Percentiles rank a stretch among this genome's conserved stretches.
Conservation (phyloP, 2,888 invertebrate species). For the Erynnis tages region DNA sequence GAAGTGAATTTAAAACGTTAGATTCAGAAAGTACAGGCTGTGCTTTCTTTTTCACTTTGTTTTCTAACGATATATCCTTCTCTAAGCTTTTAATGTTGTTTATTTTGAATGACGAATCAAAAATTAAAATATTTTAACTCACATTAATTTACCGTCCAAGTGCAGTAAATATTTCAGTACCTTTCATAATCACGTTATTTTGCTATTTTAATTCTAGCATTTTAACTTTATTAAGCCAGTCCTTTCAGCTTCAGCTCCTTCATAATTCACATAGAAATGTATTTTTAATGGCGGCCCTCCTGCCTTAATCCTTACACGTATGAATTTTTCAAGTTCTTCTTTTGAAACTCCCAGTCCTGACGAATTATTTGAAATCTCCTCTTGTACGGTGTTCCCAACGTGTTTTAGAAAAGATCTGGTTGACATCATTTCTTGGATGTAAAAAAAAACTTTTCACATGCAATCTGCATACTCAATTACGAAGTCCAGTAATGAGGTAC, state of each 20-base stretch:
- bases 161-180: neutral
- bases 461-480: slow-evolving; percentile 57
- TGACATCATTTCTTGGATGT: slow-evolving; percentile 30
- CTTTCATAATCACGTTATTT: neutral
- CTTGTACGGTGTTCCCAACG: slow-evolving; percentile 29
- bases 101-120: no score
- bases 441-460: slow-evolving; percentile 43
- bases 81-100: no score
- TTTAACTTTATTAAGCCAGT: neutral
- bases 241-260: slow-evolving; percentile 19
- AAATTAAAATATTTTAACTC: no score
- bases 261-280: slow-evolving; percentile 13
- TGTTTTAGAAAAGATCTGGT: slow-evolving; percentile 32
- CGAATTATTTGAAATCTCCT: slow-evolving; percentile 32
- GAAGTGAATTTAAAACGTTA: no score
- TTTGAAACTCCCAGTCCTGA: slow-evolving; percentile 22
- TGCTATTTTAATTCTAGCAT: neutral
- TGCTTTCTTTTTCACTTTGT: no score
- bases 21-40: no score
- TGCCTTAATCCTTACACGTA: slow-evolving; percentile 14
- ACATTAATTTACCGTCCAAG: no score
- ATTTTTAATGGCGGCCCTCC: slow-evolving; percentile 24
- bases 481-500: slow-evolving; percentile 60
- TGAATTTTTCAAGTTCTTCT: slow-evolving; percentile 9
- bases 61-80: no score